Percentiles rank a stretch among this genome's conserved stretches.
Conservation (phyloP, 2,888 invertebrate genomes). For the Drymonia ruficornis region DNA sequence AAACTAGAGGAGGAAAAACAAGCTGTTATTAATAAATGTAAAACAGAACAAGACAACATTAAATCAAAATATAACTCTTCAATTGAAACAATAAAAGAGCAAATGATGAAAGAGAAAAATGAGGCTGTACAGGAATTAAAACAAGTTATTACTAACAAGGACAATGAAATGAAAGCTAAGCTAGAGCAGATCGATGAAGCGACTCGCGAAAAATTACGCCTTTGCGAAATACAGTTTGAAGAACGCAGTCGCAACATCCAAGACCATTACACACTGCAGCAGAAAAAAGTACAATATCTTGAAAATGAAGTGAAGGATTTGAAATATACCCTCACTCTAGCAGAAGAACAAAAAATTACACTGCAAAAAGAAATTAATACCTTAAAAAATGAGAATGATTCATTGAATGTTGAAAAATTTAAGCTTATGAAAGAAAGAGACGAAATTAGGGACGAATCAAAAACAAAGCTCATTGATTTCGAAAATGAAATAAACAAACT, state of each 20-base stretch:
- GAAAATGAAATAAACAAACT: constrained; percentile 75
- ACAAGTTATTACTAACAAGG: constrained; percentile 60
- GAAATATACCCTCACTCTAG: constrained; percentile 54
- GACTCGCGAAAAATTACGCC: constrained; percentile 69
- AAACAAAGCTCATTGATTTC: constrained; percentile 64
- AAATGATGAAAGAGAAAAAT: constrained; percentile 67
- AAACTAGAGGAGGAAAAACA: constrained; percentile 80
- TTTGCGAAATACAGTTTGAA: constrained; percentile 80
- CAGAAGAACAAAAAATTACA: constrained; percentile 60
- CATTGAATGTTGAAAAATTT: constrained; percentile 54
- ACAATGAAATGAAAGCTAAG: constrained; percentile 76
- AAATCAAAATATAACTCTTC: constrained; percentile 63
- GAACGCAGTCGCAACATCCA: constrained; percentile 69
- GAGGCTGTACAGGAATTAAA: constrained; percentile 65
- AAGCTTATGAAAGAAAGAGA: constrained; percentile 55
- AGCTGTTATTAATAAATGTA: constrained; percentile 61
- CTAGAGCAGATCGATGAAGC: constrained; percentile 77
- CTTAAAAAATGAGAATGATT: constrained; percentile 61
- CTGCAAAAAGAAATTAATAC: constrained; percentile 60
- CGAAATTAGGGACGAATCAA: constrained; percentile 65
- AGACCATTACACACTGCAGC: constrained; percentile 65
- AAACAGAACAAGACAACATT: constrained; percentile 67
- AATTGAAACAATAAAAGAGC: constrained; percentile 63
- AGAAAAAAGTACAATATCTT: constrained; percentile 59
- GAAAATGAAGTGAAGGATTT: constrained; percentile 68